A percentile compares a stretch with the other conserved stretches of the same genome.
Conservation (phyloP, 1,140 invertebrate genomes). For the Conus betulinus region DNA sequence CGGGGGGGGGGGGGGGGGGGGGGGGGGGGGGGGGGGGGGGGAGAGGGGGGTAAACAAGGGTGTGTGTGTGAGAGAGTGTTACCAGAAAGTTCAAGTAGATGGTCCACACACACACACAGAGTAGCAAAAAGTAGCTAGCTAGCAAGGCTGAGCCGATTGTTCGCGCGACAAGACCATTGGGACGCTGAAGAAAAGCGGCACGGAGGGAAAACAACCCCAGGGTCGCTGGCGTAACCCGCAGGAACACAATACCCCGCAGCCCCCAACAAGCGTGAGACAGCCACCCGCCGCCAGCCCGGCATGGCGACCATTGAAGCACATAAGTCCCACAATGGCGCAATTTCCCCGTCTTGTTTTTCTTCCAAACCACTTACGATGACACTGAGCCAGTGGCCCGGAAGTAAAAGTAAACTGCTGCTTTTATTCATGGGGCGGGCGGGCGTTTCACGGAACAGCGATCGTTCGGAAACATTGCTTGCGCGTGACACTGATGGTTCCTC, state of each 20-base stretch:
- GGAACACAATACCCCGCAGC: not conserved
- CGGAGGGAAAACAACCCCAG: not conserved
- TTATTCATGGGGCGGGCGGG: slow-evolving; percentile 16
- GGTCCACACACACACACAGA: too few species aligned
- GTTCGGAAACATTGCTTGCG: slow-evolving; percentile 16
- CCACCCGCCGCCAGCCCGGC: not conserved
- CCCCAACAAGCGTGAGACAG: not conserved
- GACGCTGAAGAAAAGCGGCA: not conserved
- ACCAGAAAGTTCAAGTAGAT: too few species aligned
- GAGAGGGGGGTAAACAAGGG: too few species aligned
- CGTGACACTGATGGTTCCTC: slow-evolving; percentile 4
- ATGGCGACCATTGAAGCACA: not conserved
- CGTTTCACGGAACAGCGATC: slow-evolving; percentile 23
- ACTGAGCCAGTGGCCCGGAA: slow-evolving; percentile 2
- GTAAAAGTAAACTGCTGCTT: slow-evolving; percentile 29
- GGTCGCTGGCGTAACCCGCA: not conserved
- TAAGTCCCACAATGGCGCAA: slow-evolving; percentile 21
- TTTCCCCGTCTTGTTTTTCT: slow-evolving; percentile 13
- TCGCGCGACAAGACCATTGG: not conserved
- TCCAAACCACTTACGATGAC: slow-evolving; percentile 24
- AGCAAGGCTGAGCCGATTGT: not conserved
- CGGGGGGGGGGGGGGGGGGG: too few species aligned
- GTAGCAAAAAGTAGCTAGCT: too few species aligned
- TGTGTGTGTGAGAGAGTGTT: too few species aligned
- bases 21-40: too few species aligned